Evolutionary conservation across 2,888 invertebrate genomes (phyloP).

Genomic region (Drosophila mettleri): DNA sequence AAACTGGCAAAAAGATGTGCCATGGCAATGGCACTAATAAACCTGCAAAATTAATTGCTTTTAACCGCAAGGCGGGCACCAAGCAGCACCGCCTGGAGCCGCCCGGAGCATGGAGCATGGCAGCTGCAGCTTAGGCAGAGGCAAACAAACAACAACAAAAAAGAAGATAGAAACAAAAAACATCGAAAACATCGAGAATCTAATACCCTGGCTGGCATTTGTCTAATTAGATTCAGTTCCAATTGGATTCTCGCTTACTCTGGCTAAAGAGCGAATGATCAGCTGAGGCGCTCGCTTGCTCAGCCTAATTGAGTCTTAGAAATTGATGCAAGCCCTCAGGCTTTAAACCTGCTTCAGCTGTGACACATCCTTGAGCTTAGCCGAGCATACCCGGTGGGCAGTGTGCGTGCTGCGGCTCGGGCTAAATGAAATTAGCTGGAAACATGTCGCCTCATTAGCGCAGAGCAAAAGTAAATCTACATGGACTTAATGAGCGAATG

Average conservation of each 20-base stretch:
- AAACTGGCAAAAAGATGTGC: conserved; percentile 61
- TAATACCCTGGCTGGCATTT: not conserved
- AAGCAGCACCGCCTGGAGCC: conserved; percentile 10
- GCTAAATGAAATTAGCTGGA: conserved; percentile 45
- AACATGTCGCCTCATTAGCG: conserved; percentile 68
- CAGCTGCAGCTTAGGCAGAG: conserved; percentile 1
- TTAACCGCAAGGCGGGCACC: conserved; percentile 55
- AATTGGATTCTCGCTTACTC: not conserved
- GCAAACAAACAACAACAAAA: too few relatives aligned
- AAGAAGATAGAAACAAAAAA: not conserved
- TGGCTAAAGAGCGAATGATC: not conserved
- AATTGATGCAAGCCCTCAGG: too few relatives aligned
- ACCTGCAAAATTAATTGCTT: conserved; percentile 67
- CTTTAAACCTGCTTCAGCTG: not conserved
- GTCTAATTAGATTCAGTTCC: not conserved
- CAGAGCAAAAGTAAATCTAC: conserved; percentile 53
- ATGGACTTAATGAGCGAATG: conserved; percentile 48
- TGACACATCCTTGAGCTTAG: not conserved
- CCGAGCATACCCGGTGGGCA: not conserved
- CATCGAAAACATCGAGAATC: too few relatives aligned
- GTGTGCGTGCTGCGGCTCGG: not conserved
- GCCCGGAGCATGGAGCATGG: not conserved
- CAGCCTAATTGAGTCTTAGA: too few relatives aligned
- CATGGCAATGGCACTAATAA: conserved; percentile 64
- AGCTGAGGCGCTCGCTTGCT: too few relatives aligned